Evolutionary conservation across 2,888 invertebrate genomes (phyloP).

Genomic region (Sinotaia quadrata): DNA sequence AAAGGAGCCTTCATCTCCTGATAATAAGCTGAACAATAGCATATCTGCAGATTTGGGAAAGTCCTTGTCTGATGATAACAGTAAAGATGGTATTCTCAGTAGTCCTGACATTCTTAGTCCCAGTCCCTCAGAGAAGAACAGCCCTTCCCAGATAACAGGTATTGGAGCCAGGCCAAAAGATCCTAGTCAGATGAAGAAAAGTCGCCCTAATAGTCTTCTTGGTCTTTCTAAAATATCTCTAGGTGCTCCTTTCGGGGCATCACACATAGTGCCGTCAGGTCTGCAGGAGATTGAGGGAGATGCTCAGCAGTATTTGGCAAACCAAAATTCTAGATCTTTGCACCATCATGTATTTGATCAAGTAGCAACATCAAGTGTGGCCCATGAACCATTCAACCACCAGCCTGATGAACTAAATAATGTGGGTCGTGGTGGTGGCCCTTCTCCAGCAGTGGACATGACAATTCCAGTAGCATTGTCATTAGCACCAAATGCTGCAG

Average conservation of each 20-base stretch:
- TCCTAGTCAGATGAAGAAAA: conserved; percentile 45
- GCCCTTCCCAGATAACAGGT: conserved; percentile 29
- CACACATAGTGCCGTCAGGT: neutral
- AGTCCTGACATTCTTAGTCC: too few relatives aligned
- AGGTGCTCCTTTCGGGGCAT: conserved; percentile 32
- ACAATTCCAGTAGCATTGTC: too few relatives aligned
- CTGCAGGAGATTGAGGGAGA: conserved; percentile 4
- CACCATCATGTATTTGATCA: too few relatives aligned
- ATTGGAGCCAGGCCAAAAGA: conserved; percentile 61
- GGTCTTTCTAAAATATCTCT: conserved; percentile 59
- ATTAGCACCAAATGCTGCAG: conserved; percentile 3
- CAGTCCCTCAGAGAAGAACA: conserved; percentile 6
- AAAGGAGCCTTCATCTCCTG: too few relatives aligned
- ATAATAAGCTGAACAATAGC: too few relatives aligned
- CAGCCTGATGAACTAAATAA: too few relatives aligned
- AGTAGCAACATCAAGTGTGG: too few relatives aligned
- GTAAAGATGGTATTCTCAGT: neutral
- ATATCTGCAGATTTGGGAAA: too few relatives aligned
- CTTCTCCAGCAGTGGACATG: neutral
- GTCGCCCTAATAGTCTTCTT: conserved; percentile 57
- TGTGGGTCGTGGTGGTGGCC: conserved; percentile 8
- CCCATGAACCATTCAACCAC: too few relatives aligned
- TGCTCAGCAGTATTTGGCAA: too few relatives aligned
- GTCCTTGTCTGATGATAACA: neutral
- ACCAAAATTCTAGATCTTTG: too few relatives aligned